phyloP scores from a whole-genome alignment of 35 echinoderm and acorn worm species.

The Diadema setosum region DNA sequence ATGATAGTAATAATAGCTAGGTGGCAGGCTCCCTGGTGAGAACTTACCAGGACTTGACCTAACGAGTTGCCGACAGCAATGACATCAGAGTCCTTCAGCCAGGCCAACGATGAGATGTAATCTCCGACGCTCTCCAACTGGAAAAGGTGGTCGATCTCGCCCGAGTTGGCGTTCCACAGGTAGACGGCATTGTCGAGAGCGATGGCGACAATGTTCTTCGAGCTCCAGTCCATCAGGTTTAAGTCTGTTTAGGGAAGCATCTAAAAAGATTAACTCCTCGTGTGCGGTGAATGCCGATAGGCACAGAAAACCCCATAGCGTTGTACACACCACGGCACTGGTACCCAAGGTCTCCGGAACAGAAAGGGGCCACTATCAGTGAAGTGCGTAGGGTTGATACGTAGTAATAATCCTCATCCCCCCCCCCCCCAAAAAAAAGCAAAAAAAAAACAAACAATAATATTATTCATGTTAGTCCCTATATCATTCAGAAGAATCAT shows the following conservation, averaged over 20 bases:
- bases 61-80: constrained; percentile 69
- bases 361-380: too few species aligned
- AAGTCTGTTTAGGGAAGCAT: too few species aligned
- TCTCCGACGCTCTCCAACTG: constrained; percentile 42
- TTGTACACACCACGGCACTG: too few species aligned
- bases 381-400: too few species aligned
- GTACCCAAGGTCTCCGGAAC: too few species aligned
- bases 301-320: too few species aligned
- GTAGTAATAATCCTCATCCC: neutral
- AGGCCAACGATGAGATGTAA: constrained; percentile 67
- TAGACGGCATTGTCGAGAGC: constrained; percentile 69
- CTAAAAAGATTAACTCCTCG: too few species aligned
- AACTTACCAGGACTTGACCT: constrained; percentile 74
- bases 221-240: constrained; percentile 83
- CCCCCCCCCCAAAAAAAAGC: neutral
- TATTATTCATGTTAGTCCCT: too few species aligned
- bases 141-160: constrained; percentile 50
- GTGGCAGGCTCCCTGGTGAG: neutral
- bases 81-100: constrained; percentile 72
- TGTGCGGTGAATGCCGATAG: too few species aligned
- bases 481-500: too few species aligned
- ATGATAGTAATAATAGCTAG: neutral
- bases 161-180: constrained; percentile 72
- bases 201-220: constrained; percentile 49
- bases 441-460: neutral